Percentiles rank a stretch among this genome's conserved stretches.
These are phyloP conservation scores for Cheilinus undulatus DNA, from an alignment of 2,113 vertebrate species.

Conservation along the genomic window DNA sequence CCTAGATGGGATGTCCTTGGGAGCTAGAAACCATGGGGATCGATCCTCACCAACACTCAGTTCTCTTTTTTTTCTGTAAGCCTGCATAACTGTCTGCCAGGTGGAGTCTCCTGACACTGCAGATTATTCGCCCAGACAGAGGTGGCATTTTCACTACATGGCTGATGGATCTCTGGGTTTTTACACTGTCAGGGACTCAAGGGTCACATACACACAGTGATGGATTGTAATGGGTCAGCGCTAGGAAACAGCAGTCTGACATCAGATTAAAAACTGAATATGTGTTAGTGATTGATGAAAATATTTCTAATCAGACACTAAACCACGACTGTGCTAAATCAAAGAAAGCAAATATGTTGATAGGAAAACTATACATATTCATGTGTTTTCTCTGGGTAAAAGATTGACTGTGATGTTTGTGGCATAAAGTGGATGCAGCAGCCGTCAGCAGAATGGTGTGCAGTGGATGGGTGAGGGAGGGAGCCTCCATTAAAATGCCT, in stretches of 20 bases:
- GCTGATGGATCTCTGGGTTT: constrained; percentile 14
- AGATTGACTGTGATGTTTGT: constrained; percentile 37
- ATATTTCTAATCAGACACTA: not conserved
- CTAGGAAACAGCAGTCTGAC: constrained; percentile 14
- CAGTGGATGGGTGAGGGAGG: constrained; percentile 27
- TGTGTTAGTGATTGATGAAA: not conserved
- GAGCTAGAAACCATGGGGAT: constrained; percentile 44
- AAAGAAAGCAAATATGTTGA: constrained; percentile 6
- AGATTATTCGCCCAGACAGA: constrained; percentile 32
- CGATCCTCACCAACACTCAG: constrained; percentile 43
- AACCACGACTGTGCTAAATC: not conserved
- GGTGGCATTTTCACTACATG: constrained; percentile 47
- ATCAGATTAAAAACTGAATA: not conserved
- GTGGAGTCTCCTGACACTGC: constrained; percentile 41
- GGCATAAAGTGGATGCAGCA: constrained; percentile 29
- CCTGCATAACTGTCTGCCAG: constrained; percentile 25
- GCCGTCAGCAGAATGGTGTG: constrained; percentile 60
- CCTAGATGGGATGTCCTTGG: constrained; percentile 62
- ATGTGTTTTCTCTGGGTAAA: not conserved
- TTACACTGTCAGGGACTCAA: not conserved
- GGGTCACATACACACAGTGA: constrained; percentile 24
- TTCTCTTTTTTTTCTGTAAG: constrained; percentile 30
- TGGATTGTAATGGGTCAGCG: constrained; percentile 38
- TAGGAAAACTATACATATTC: constrained; percentile 15
- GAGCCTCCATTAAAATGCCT: constrained; percentile 60